Base-by-base conservation (phyloP, 2,113 vertebrate species). In the Burhinus oedicnemus region DNA sequence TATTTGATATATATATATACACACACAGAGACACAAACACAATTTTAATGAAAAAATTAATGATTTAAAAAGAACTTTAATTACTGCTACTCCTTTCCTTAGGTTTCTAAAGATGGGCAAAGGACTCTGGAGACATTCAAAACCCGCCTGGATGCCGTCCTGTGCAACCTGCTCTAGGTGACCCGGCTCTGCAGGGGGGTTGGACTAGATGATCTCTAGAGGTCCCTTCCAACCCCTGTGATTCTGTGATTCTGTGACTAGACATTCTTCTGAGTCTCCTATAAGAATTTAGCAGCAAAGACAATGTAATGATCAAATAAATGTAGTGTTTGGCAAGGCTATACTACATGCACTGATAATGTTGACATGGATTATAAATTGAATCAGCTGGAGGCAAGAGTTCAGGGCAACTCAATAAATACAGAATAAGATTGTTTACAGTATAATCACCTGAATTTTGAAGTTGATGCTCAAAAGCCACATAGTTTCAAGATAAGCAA, bases 331-430 rank as follows among this genome's bases (percentile, higher is more conserved):
- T 92, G 96, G 81, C 82, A 85, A 95, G 87, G 45, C 72, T 93
- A 66, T 91, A 78, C 66, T 82, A 83, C 71, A 84, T 49, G 78
- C 62, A 79, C 54, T 80, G 62, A 47, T 55, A 90, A 66, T 93
- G 66, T 29, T 94, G 92, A 94, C 68, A 68, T 26, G 49, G 61
- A 78, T 94, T 87, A 97, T 40, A 94, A 97, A 96, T 57, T 90
- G 74, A 95, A 82, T 90, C 76, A 95, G 34, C 47, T 45, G 32
- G 17, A 94, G 79, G 78, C 71, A 94, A 85, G 89, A 92, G 65
- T 85, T 97, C 72, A 96, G 62, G 91, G 34, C 36, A 86, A 70
- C 79, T 96, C 54, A 80, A 83, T 61, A 95, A 95, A 92, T 44
- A 87, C 18, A 91, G 89, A 86, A 77, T 42, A 36, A 62, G 32